phyloP scores from a whole-genome alignment of 2,888 invertebrate species.

The Xanthorhoe designata region DNA sequence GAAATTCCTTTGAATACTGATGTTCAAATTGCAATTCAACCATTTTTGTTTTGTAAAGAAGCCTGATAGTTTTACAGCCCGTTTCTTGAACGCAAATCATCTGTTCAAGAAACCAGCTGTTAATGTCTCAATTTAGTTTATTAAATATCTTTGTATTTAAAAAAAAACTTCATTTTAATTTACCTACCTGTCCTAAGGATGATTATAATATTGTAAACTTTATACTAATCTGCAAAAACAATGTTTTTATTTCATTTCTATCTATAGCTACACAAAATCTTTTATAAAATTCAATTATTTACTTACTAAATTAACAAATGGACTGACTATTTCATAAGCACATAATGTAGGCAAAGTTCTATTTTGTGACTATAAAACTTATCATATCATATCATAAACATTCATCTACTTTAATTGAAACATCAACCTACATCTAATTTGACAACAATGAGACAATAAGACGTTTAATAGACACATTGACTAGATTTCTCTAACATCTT shows the following conservation, averaged over 20 bases:
- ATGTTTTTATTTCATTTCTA: slow-evolving; percentile 32
- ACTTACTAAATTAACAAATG: slow-evolving; percentile 1
- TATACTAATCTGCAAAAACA: not conserved
- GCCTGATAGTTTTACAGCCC: slow-evolving; percentile 69
- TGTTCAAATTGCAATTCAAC: slow-evolving; percentile 86
- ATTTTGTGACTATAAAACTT: slow-evolving; percentile 3
- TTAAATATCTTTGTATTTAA: slow-evolving; percentile 41
- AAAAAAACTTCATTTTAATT: not conserved
- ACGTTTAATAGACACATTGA: slow-evolving; percentile 12
- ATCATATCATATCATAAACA: too few species aligned
- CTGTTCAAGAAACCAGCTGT: too few species aligned
- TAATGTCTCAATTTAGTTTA: slow-evolving; percentile 28
- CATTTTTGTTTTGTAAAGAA: slow-evolving; percentile 87
- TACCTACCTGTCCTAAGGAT: not conserved
- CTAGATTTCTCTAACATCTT: slow-evolving; percentile 12
- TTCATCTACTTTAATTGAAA: slow-evolving; percentile 13
- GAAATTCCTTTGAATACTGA: slow-evolving; percentile 88
- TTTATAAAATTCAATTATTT: not conserved
- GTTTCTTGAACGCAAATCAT: too few species aligned
- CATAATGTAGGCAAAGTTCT: not conserved
- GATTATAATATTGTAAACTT: not conserved
- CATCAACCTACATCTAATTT: slow-evolving; percentile 28
- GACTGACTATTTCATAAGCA: slow-evolving; percentile 13
- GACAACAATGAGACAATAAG: slow-evolving; percentile 33
- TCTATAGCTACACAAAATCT: slow-evolving; percentile 5